Evolutionary conservation across 2,888 invertebrate species (phyloP), one percentile per base, ranked within the genome.

Genomic region (Drosophila antonietae): DNA sequence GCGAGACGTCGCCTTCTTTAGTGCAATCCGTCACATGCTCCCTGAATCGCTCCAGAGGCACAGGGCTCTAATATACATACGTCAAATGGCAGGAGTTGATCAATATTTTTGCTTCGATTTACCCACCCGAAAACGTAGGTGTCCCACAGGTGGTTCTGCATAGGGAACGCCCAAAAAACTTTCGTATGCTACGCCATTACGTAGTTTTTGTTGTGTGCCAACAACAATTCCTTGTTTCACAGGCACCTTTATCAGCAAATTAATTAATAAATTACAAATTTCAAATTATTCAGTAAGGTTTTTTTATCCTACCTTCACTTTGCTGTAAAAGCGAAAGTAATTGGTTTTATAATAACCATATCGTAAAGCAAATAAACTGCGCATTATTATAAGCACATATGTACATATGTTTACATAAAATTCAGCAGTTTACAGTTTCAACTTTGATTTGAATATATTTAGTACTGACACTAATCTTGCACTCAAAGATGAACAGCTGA

Each of bases 81-180:
- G 31, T 12, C 6, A 49, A n/a, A 20, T 33, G 7, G 18, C 7
- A 37, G 52, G 1, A 31, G 3, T 14, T 15, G 2, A 28, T 9
- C 1, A 18, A n/a, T 7, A 20, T 9, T 2, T 9, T 15, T 20
- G 14, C 37, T 18, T 2, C 15, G 31, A 1, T 41, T 18, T 2
- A 53, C 75, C 80, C 84, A 93, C 93, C 78, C 90, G 86, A 68
- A 92, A 93, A 52, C 93, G 82, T 2, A 93, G 75, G 4, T 90
- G 78, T 2, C 92, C 94, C 23, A 94, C 55, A 20, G 95, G 95
- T 31, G 95, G 94, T 67, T 93, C 93, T 2, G 95, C 95, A 81
- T 94, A 95, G 0, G 95, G 94, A 53, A 95, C 93, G 3, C 94
- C 94, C 74, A 93, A 93, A 78, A 94, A 95, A 35, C 92, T 92